Base-by-base conservation (phyloP, 2,797 vertebrate species). In the Hybognathus amarus region DNA sequence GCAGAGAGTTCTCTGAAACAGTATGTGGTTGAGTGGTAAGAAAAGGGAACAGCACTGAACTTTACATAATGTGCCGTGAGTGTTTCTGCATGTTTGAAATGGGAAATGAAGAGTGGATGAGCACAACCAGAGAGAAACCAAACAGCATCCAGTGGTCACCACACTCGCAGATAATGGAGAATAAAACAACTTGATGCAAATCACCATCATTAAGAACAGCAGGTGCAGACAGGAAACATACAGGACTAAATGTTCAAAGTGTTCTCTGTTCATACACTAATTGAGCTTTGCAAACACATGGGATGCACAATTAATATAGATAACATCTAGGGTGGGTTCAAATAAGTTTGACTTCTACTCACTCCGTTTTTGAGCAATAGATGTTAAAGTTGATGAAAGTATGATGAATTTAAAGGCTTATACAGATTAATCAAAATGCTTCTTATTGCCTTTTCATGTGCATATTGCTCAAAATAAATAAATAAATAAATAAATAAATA, bases 161-260 rank as follows among this genome's bases (percentile, higher is more conserved):
- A 52, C 50, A 15, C 30, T 83, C 67, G 80, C 61, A 52, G 80
- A 85, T 88, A 83, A 70, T 83, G 77, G 84, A 82, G 80, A 73
- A 85, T 80, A 85, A 67, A 83, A 50, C 63, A 66, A 56, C 36
- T 18, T 24, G 30, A 81, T 86, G 83, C 77, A 83, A 83, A 69
- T 64, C 8, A 20, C 38, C 61, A 73, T 86, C 68, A 73, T 69
- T 71, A 66, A 75, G 80, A 56, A 85, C 71, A 77, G 67, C 74
- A 82, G 63, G 75, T 54, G 69, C 38, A 30, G 59, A 79, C 24
- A 24, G 52, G 42, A 47, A 83, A 70, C 40, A 73, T 33, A 63
- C 9, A 3, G 54, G 54, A 81, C 54, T 24, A 47, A 81, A 63
- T 64, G 69, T 20, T 74, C 54, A 24, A 61, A 81, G 45, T 52